phyloP scores from a whole-genome alignment of 1,140 invertebrate genomes.

The Rhopalosiphum padi region DNA sequence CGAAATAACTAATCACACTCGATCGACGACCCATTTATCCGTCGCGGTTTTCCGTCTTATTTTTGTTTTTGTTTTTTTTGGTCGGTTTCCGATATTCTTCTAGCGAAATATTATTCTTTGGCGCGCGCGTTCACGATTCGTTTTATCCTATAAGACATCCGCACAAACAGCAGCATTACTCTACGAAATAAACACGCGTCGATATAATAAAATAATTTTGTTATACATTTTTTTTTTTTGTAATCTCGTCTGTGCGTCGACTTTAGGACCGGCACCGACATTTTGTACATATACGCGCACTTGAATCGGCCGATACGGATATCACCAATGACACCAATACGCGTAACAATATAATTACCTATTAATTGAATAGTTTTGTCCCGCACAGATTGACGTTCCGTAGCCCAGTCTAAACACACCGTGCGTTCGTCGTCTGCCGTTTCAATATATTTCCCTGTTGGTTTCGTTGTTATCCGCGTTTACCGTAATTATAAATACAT shows the following conservation, averaged over 20 bases:
- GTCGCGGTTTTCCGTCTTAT: neutral
- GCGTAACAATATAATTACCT: neutral
- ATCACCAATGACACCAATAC: neutral
- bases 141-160: neutral
- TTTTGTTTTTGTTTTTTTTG: neutral
- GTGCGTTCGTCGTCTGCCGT: neutral
- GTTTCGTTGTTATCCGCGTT: neutral
- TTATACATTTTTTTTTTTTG: neutral
- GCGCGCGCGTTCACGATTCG: neutral
- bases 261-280: neutral
- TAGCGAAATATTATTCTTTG: neutral
- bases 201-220: neutral
- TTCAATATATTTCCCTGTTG: neutral
- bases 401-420: neutral
- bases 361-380: neutral
- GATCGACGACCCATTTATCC: neutral
- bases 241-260: neutral
- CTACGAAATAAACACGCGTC: neutral
- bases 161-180: neutral
- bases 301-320: neutral
- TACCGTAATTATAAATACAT: neutral
- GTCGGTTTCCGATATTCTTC: neutral
- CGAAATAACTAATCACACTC: neutral
- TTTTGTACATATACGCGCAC: neutral
- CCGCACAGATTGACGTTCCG: neutral